A percentile compares a stretch with the other conserved stretches of the same genome.
These are phyloP conservation scores for Blastobasis lacticolella DNA, from an alignment of 2,888 invertebrate genomes.

Conservation along the genomic window DNA sequence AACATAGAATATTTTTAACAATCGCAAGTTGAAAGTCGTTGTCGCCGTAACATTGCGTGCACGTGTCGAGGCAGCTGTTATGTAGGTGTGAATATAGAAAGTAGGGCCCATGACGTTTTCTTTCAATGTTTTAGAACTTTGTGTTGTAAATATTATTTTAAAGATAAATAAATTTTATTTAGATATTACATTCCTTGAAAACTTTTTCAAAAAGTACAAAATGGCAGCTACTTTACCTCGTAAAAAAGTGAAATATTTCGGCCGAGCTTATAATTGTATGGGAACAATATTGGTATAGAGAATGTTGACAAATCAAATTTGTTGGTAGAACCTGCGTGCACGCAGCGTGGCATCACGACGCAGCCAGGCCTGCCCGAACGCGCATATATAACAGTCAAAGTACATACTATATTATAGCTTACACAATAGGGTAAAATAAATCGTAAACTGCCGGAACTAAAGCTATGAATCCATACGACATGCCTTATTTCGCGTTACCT, in stretches of 20 bases:
- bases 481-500: conserved; percentile 72
- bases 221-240: conserved; percentile 54
- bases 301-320: conserved; percentile 28
- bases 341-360: conserved; percentile 29
- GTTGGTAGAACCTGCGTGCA: conserved; percentile 37
- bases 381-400: not conserved
- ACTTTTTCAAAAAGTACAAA: conserved; percentile 39
- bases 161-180: conserved; percentile 12
- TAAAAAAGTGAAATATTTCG: conserved; percentile 40
- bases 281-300: conserved; percentile 66
- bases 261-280: conserved; percentile 63
- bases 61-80: conserved; percentile 55
- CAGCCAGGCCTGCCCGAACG: not conserved
- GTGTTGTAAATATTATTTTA: conserved; percentile 30
- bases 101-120: conserved; percentile 15
- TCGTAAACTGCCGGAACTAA: conserved; percentile 42
- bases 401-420: conserved; percentile 1
- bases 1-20: too few species aligned
- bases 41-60: conserved; percentile 38
- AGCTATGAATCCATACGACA: conserved; percentile 40
- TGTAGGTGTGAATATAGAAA: conserved; percentile 26
- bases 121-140: conserved; percentile 16
- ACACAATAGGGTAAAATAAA: conserved; percentile 19
- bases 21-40: too few species aligned
- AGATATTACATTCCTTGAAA: conserved; percentile 36